Base-by-base conservation (phyloP, 2,888 invertebrate species). In the Eudasyphora cyanicolor region DNA sequence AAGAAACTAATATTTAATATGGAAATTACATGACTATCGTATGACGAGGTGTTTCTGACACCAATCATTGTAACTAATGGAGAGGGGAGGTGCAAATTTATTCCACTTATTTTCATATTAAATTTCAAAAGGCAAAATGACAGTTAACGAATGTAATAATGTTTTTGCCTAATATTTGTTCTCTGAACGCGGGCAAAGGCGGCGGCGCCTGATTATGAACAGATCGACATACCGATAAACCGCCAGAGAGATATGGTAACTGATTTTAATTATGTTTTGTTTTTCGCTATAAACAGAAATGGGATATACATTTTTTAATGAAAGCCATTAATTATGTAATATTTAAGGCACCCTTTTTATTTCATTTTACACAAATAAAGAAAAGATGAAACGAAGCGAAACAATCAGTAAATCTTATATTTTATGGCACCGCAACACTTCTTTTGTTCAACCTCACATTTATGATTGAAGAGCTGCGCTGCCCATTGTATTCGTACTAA, bases 61-160 rank as follows among this genome's bases (percentile, higher is more conserved):
- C 14, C 14, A 57, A 57, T 27, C 57, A 14, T 21, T 57, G 57
- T 57, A 51, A n/a, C n/a, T n/a, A n/a, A 51, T 51, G n/a, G 24
- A 51, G 2, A 51, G n/a, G n/a, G n/a, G n/a, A 51, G 12, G 24
- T 27, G 10, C 10, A 21, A 0, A 54, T 54, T 0, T 27, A 57
- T 57, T 24, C 19, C 5, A 24, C 1, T 19, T 51, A 57, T 5
- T 62, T 74, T 12, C 35, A 54, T 69, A 80, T 83, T 74, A 80
- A 62, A 77, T 80, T 76, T 77, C 74, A 70, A 74, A 76, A 35
- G 42, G n/a, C n/a, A n/a, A n/a, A n/a, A n/a, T n/a, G n/a, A n/a
- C 24, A 24, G 17, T 57, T 54, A 24, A 45, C 54, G 8, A 54
- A 21, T 21, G 19, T 54, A 21, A 54, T 14, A 8, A 45, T 14